Base-by-base conservation (phyloP, 2,888 invertebrate genomes). In the Drosophila macrospina region DNA sequence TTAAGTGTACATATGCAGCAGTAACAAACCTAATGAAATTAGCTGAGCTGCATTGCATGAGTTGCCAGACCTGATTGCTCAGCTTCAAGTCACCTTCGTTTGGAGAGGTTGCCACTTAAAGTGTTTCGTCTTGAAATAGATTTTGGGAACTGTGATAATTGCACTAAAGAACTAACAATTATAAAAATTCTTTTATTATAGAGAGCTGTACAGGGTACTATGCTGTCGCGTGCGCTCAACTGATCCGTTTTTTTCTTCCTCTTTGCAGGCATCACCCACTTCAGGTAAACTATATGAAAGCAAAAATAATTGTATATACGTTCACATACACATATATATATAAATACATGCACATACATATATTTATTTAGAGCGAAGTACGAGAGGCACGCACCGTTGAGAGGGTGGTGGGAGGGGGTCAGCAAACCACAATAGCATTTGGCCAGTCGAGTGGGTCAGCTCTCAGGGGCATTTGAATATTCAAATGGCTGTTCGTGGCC, bases 381-480 rank as follows among this genome's bases (percentile, higher is more conserved):
- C 44, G 48, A 56, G 56, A 57, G 60, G 62, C 63, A 79, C 80
- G 76, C 80, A 52, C 56, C 52, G 39, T 48, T 36, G 47, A 51
- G 55, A 39, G 15, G 11, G 39, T 48, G 32, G 47, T 47, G 55
- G 36, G 15, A n/a, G 13, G 28, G 13, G 32, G 4, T 32, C n/a
- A 20, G 20, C 20, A 3, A 1, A 47, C 54, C 52, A 61, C 61
- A 55, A 62, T 47, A 39, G 61, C 55, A 62, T 62, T 62, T 62
- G 61, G 69, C 62, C 66, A 69, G 54, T 60, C 76, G 56, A 63
- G 68, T 66, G 74, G 64, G 56, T 74, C 69, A 63, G 66, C 63
- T 79, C 88, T 84, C 79, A 64, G 59, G 90, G 90, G 90, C 79
- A 81, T 87, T 86, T 85, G 88, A 85, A 85, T 85, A 89, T 90